phyloP scores from a whole-genome alignment of 2,113 vertebrate species.

The Hirundichthys speculiger region DNA sequence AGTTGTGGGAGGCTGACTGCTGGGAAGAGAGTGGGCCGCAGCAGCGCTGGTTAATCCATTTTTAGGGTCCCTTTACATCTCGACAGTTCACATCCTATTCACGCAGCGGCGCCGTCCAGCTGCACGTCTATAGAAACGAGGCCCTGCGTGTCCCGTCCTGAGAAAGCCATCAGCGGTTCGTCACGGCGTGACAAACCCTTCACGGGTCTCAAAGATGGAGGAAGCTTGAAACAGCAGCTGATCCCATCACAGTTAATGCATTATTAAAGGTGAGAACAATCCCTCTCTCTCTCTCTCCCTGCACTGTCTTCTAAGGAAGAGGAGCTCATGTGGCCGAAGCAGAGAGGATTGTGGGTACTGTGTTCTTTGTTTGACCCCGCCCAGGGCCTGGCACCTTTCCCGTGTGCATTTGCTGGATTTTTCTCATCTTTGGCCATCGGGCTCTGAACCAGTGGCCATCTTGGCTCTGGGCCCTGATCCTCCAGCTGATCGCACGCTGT shows the following conservation, averaged over 20 bases:
- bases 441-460: slow-evolving; percentile 45
- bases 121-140: too few relatives aligned
- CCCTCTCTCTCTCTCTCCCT: neutral
- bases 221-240: slow-evolving; percentile 49
- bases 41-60: slow-evolving; percentile 46
- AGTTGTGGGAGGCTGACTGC: slow-evolving; percentile 41
- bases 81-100: too few relatives aligned
- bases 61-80: slow-evolving; percentile 38
- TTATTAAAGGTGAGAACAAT: slow-evolving; percentile 54
- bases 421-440: slow-evolving; percentile 65
- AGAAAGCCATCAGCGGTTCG: slow-evolving; percentile 51
- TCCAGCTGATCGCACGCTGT: slow-evolving; percentile 24
- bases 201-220: slow-evolving; percentile 29
- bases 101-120: neutral
- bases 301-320: neutral
- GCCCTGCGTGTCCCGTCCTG: slow-evolving; percentile 30
- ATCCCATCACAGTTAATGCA: slow-evolving; percentile 47
- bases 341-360: slow-evolving; percentile 31
- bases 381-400: slow-evolving; percentile 25
- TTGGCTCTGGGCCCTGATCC: slow-evolving; percentile 38
- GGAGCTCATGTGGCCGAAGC: slow-evolving; percentile 41
- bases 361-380: neutral
- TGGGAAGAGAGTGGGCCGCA: slow-evolving; percentile 61
- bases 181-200: slow-evolving; percentile 22
- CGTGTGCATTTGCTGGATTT: slow-evolving; percentile 10